These are phyloP conservation scores for Phymorhynchus buccinoides DNA, from an alignment of 1,140 invertebrate species.

Conservation along the genomic window DNA sequence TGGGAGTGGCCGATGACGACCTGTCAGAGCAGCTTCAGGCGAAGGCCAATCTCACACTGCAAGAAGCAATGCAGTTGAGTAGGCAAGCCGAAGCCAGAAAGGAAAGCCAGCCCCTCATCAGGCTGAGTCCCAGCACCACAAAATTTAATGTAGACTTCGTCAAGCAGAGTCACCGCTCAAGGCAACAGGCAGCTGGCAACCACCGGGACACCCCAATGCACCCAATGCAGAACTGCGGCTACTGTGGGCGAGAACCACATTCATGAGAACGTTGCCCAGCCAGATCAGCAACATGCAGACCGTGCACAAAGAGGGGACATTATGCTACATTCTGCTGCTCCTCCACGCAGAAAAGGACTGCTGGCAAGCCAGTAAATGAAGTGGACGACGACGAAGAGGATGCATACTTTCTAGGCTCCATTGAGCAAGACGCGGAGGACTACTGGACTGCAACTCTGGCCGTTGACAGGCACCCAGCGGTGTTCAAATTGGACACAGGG, in stretches of 20 bases:
- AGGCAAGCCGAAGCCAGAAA: background rate
- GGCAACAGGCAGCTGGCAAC: background rate
- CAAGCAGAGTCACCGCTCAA: no score
- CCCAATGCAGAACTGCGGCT: background rate
- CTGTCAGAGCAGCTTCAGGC: background rate
- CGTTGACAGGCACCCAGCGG: background rate
- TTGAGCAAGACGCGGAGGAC: background rate
- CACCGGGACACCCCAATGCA: background rate
- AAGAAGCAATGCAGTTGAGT: background rate
- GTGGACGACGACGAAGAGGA: background rate
- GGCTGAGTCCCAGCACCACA: background rate
- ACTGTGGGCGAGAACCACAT: background rate
- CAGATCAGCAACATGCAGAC: background rate
- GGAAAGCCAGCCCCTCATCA: background rate
- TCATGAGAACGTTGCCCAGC: background rate
- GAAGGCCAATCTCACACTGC: constrained; percentile 8
- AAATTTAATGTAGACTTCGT: background rate
- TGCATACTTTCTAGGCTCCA: background rate
- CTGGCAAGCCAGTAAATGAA: background rate
- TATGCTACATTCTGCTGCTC: background rate
- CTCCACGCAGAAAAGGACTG: background rate
- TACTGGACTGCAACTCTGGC: background rate
- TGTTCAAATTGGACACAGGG: constrained; percentile 2
- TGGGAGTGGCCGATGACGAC: constrained; percentile 2
- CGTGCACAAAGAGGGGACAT: background rate